phyloP scores from a whole-genome alignment of 53 echinoderm and acorn worm species.

The Holothuria leucospilota region DNA sequence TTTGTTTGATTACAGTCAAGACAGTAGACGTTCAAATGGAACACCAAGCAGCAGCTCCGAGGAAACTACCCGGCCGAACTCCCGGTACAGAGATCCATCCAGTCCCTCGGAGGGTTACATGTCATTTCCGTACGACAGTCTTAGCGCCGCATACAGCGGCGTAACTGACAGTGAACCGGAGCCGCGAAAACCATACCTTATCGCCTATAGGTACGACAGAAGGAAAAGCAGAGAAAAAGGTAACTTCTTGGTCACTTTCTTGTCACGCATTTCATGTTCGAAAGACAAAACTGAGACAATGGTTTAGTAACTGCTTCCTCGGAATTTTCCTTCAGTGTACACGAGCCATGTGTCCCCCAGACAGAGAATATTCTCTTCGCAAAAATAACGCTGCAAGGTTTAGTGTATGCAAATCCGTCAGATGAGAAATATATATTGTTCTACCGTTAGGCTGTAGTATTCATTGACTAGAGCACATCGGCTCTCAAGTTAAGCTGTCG shows the following conservation, averaged over 20 bases:
- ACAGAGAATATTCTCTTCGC: too few species aligned
- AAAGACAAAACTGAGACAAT: too few species aligned
- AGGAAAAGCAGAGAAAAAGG: constrained; percentile 43
- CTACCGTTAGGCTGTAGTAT: too few species aligned
- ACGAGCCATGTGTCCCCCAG: too few species aligned
- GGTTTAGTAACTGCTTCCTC: too few species aligned
- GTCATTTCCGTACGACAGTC: constrained; percentile 84
- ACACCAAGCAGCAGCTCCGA: constrained; percentile 77
- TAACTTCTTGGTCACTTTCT: not conserved
- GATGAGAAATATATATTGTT: too few species aligned
- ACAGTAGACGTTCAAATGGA: constrained; percentile 67
- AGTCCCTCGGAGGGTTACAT: constrained; percentile 96
- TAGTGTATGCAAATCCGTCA: too few species aligned
- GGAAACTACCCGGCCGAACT: constrained; percentile 71
- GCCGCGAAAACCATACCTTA: constrained; percentile 67
- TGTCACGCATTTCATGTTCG: not conserved
- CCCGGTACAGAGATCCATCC: constrained; percentile 73
- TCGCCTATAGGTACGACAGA: constrained; percentile 46
- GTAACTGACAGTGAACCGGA: constrained; percentile 89
- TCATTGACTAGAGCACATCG: too few species aligned
- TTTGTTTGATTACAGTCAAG: constrained; percentile 41
- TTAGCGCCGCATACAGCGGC: constrained; percentile 83
- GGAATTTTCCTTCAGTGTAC: too few species aligned
- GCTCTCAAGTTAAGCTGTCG: too few species aligned
- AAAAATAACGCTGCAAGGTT: too few species aligned